These are phyloP conservation scores for Drosophila anomelani DNA, from an alignment of 2,888 invertebrate species.

Conservation along the genomic window DNA sequence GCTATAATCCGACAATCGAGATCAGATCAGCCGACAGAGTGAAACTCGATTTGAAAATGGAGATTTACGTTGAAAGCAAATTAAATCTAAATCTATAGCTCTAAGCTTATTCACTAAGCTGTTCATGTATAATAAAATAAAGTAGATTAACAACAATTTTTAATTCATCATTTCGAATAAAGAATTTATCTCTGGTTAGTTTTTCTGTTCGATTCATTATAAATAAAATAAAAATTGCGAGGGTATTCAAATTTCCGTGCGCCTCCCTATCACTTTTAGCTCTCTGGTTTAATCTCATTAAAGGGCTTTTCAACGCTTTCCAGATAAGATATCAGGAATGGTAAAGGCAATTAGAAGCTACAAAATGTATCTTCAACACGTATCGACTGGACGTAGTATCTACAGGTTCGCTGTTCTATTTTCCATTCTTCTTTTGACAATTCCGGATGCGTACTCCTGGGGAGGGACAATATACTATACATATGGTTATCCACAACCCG, in stretches of 20 bases:
- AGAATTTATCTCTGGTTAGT: too few species aligned
- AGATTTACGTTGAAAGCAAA: background rate
- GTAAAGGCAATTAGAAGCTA: background rate
- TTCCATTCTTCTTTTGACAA: background rate
- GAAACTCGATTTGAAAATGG: background rate
- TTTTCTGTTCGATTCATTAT: too few species aligned
- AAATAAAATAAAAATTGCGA: too few species aligned
- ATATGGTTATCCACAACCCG: background rate
- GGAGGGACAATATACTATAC: background rate
- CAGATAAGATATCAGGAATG: background rate
- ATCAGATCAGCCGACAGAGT: background rate
- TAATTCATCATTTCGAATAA: too few species aligned
- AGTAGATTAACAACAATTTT: too few species aligned
- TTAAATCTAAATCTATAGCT: background rate
- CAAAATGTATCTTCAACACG: background rate
- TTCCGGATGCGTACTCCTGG: background rate
- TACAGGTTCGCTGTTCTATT: background rate
- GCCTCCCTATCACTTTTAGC: too few species aligned
- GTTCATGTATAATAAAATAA: background rate
- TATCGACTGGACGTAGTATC: background rate
- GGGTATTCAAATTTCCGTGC: too few species aligned
- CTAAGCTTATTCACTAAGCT: background rate
- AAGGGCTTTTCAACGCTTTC: too few species aligned
- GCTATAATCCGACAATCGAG: background rate
- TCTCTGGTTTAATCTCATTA: background rate